Evolutionary conservation across 2,797 vertebrate genomes (phyloP), one percentile per base, ranked within the genome.

Genomic region (Hydrocynus forskahlii): DNA sequence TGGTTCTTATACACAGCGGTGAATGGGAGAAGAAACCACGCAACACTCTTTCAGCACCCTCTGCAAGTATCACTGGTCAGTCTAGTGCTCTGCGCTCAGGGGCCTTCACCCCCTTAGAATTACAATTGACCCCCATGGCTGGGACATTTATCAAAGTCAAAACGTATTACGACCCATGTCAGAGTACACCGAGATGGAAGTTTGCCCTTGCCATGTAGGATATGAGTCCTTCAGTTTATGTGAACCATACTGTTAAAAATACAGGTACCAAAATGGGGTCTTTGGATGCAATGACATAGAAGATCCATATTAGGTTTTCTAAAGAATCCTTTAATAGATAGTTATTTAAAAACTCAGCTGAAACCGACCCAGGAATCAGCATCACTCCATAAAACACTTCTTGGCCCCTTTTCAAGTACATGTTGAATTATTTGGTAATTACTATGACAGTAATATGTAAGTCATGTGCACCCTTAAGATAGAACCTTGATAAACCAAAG

Each of bases 131-230:
- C 78, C 75, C 62, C 64, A 13, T 64, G 60, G 60, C 60, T 60
- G 80, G 54, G 71, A 79, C 68, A 79, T 80, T 74, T 74, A 73
- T 77, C 81, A 81, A 57, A 79, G 81, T 83, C 76, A 55, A 75
- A 79, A 40, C 29, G 19, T 35, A 83, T 75, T 79, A 69, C 54
- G 13, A 43, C 76, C 54, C 63, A 62, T 67, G 60, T 75, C 81
- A 78, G 5, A 13, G 19, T 63, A 71, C 43, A 71, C 55, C 7
- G 43, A 63, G 64, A 79, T 69, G 29, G 71, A 83, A 62, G 76
- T 63, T 68, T 83, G 71, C 76, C 43, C 76, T 75, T 74, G 63
- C 76, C 64, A 35, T 70, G 17, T 54, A 38, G 59, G 43, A 59
- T 72, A 25, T 62, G 19, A 48, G 68, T 48, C 13, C 23, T 50